Evolutionary conservation across 2,888 invertebrate species (phyloP), one percentile per base, ranked within the genome.

Genomic region (Trissoscelio sp.): DNA sequence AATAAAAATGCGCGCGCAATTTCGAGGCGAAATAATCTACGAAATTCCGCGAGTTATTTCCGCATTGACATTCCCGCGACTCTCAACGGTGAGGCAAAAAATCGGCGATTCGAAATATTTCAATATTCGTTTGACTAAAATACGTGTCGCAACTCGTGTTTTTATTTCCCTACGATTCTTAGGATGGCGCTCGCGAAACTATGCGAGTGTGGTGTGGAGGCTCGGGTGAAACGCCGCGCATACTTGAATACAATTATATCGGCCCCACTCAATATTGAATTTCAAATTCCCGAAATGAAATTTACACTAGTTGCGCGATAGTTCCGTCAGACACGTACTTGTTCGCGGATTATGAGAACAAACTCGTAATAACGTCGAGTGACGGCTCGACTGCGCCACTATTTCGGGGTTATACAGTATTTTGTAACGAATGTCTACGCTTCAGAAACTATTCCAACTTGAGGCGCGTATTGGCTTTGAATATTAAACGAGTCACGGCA

Each of bases 341-440:
- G 73, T 74, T 78, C 78, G 64, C 69, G 66, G 64, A 81, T 81
- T 81, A 81, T 73, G 72, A 73, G 73, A 77, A 77, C 69, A 73
- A 81, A 74, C 77, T 74, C 69, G 55, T 74, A 78, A 78, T 81
- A 69, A 69, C 57, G 64, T 58, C 22, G 42, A 69, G 73, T 73
- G 78, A 81, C 69, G 51, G 14, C 37, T 37, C 51, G 37, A n/a
- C 34, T 37, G 5, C 34, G 34, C 46, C 57, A 39, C 60, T 55
- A 62, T 67, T 64, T 55, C 72, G 37, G 16, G 73, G 60, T 73
- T 74, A 31, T 48, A 34, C 20, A 16, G 48, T 42, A 64, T 78
- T 78, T 64, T 72, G 53, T 42, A 79, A 73, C 67, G 60, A 79
- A 66, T 60, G 62, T 74, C 62, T 69, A 12, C 34, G 44, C 48